A percentile compares a stretch with the other conserved stretches of the same genome.
Conservation (phyloP, 2,888 invertebrate species). For the Archips crataeganus region DNA sequence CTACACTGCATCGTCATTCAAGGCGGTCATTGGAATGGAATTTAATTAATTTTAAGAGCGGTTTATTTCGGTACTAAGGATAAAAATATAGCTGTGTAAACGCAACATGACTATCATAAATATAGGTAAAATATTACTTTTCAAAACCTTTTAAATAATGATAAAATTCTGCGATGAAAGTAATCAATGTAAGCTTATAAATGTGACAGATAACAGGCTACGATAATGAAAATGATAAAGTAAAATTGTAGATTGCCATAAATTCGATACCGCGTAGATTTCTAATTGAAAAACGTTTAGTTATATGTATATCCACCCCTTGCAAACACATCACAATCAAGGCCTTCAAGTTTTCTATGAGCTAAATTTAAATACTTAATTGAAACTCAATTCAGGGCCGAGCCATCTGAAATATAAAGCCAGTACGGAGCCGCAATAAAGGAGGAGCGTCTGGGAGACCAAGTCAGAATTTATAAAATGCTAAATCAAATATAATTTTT, state of each 20-base stretch:
- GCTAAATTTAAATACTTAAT: slow-evolving; percentile 30
- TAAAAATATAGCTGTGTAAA: too few species aligned
- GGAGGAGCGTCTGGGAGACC: slow-evolving; percentile 3
- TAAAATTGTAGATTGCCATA: slow-evolving; percentile 2
- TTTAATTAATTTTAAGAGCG: slow-evolving; percentile 3
- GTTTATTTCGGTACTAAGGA: background rate
- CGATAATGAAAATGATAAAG: slow-evolving; percentile 13
- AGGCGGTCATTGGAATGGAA: slow-evolving; percentile 8
- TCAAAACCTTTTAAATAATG: background rate
- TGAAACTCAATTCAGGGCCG: slow-evolving; percentile 25
- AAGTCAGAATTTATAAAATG: background rate
- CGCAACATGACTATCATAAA: too few species aligned
- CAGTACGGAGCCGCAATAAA: slow-evolving; percentile 9
- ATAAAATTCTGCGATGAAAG: background rate
- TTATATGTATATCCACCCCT: background rate
- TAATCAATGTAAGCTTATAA: slow-evolving; percentile 10
- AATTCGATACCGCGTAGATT: slow-evolving; percentile 1
- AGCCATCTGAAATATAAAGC: slow-evolving; percentile 24
- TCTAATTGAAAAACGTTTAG: slow-evolving; percentile 4
- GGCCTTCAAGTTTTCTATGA: slow-evolving; percentile 24
- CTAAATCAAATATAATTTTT: background rate
- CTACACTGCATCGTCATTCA: slow-evolving; percentile 5
- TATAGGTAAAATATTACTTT: too few species aligned
- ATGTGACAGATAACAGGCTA: background rate
- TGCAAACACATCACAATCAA: slow-evolving; percentile 1